Conservation (phyloP, 2,888 invertebrate genomes). For the Ophioninae sp. region DNA sequence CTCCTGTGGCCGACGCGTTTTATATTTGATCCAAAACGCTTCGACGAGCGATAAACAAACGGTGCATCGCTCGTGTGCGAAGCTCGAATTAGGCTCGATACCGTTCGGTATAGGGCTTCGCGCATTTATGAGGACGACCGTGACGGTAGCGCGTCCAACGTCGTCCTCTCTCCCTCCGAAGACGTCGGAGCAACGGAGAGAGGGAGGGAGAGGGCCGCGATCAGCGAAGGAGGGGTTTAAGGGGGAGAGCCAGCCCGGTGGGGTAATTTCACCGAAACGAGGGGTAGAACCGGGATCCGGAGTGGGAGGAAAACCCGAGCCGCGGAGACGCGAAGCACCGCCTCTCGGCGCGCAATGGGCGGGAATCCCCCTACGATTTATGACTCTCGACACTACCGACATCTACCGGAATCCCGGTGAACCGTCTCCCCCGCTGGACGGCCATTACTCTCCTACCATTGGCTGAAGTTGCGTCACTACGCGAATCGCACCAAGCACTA, state of each 20-base stretch:
- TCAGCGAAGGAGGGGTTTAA: constrained; percentile 2
- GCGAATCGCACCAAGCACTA: constrained; percentile 78
- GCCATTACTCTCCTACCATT: constrained; percentile 85
- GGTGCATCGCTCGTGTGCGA: constrained; percentile 78
- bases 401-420: constrained; percentile 83
- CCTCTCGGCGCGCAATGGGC: constrained; percentile 84
- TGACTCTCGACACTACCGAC: constrained; percentile 77
- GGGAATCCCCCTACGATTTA: constrained; percentile 82
- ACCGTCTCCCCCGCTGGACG: constrained; percentile 79
- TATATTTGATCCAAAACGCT: constrained; percentile 80
- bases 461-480: constrained; percentile 80
- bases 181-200: constrained; percentile 19
- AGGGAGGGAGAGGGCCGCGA: constrained; percentile 14
- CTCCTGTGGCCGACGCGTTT: constrained; percentile 74
- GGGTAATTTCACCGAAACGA: constrained; percentile 55
- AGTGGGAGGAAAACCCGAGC: constrained; percentile 77
- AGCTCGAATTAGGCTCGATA: constrained; percentile 81
- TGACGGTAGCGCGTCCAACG: constrained; percentile 70
- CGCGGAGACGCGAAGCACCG: constrained; percentile 81
- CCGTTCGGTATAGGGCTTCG: constrained; percentile 77
- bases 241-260: constrained; percentile 56
- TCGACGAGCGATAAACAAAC: constrained; percentile 81
- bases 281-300: constrained; percentile 35
- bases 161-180: constrained; percentile 60
- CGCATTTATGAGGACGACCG: constrained; percentile 78